phyloP scores from a whole-genome alignment of 2,797 vertebrate genomes.

The Peromyscus eremicus region DNA sequence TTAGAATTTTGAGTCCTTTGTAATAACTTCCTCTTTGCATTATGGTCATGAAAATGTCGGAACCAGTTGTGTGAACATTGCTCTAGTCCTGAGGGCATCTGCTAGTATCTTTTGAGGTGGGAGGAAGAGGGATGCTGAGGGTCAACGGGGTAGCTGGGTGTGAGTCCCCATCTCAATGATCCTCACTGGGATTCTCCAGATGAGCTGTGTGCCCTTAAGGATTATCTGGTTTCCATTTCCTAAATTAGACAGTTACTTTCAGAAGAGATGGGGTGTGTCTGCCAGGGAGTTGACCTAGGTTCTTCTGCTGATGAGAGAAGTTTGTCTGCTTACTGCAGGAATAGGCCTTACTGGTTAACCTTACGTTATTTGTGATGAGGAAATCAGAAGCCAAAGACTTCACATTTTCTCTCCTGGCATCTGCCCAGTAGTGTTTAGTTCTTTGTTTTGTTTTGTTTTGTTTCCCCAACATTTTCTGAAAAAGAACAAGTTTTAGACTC shows the following conservation, averaged over 20 bases:
- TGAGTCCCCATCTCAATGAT: slow-evolving; percentile 16
- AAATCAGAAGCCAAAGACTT: slow-evolving; percentile 82
- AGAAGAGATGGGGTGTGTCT: slow-evolving; percentile 55
- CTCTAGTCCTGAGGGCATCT: slow-evolving; percentile 68
- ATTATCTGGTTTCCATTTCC: slow-evolving; percentile 70
- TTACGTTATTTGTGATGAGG: neutral
- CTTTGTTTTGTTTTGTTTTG: slow-evolving; percentile 26
- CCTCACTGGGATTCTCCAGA: slow-evolving; percentile 27
- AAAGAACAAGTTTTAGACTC: slow-evolving; percentile 76
- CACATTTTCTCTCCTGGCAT: slow-evolving; percentile 37
- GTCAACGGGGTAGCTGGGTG: slow-evolving; percentile 34
- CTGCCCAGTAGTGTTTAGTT: slow-evolving; percentile 49
- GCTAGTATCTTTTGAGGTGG: slow-evolving; percentile 72
- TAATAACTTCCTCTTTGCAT: slow-evolving; percentile 72
- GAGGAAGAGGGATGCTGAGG: slow-evolving; percentile 61
- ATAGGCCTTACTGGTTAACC: slow-evolving; percentile 64
- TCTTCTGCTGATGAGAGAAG: slow-evolving; percentile 35
- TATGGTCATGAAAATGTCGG: slow-evolving; percentile 70
- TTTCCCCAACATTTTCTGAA: slow-evolving; percentile 67
- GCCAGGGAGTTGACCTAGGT: slow-evolving; percentile 47
- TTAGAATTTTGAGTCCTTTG: slow-evolving; percentile 68
- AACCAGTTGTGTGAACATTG: neutral
- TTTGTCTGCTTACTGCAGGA: slow-evolving; percentile 49
- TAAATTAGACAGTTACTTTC: slow-evolving; percentile 65
- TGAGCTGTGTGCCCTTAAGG: slow-evolving; percentile 4